Conservation (phyloP, 2,113 vertebrate genomes). For the Pogonocichla stellata region DNA sequence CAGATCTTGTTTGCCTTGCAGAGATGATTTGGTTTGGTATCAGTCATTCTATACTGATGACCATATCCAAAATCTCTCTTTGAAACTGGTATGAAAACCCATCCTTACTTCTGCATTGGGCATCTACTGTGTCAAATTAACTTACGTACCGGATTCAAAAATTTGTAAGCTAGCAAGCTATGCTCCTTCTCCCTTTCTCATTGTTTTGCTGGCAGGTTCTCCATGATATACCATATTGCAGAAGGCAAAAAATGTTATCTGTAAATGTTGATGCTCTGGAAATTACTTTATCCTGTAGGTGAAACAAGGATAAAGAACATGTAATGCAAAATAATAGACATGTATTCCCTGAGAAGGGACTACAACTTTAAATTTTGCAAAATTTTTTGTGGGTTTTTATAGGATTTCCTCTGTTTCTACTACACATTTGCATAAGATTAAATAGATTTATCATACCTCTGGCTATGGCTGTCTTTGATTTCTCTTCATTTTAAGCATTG, state of each 20-base stretch:
- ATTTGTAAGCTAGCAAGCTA: background rate
- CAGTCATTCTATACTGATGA: background rate
- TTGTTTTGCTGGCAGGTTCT: background rate
- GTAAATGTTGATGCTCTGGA: background rate
- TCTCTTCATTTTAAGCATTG: background rate
- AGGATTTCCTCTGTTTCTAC: background rate
- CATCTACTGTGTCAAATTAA: background rate
- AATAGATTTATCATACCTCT: background rate
- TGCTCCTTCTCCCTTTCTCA: background rate
- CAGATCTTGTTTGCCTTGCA: background rate
- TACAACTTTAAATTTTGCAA: background rate
- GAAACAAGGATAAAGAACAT: background rate
- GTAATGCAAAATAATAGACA: background rate
- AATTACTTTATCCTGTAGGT: background rate
- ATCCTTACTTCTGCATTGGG: background rate
- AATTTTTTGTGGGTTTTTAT: background rate
- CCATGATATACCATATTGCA: background rate
- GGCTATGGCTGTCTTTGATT: background rate
- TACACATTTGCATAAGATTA: background rate
- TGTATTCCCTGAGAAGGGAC: background rate
- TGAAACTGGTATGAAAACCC: background rate
- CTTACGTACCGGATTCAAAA: rapidly evolving
- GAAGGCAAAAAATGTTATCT: background rate
- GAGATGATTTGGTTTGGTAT: background rate
- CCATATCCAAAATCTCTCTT: background rate